These are phyloP conservation scores for Pemphredon lugubris DNA, from an alignment of 2,888 invertebrate species.

Conservation along the genomic window DNA sequence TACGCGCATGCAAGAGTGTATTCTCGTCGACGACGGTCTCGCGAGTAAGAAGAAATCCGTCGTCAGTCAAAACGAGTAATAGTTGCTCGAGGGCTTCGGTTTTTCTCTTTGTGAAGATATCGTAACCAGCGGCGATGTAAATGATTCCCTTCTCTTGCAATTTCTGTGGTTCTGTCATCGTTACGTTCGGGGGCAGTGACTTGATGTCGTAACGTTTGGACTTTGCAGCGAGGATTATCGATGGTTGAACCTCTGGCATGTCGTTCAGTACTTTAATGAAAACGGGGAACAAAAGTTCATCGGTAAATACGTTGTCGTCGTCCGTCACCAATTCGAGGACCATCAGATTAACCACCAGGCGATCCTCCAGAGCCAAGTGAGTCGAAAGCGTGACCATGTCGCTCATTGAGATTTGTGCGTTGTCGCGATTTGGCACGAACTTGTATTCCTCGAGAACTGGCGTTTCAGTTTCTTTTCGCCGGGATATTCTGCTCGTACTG, in stretches of 20 bases:
- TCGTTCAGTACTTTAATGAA: conserved; percentile 85
- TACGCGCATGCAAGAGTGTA: background rate
- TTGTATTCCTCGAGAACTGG: conserved; percentile 83
- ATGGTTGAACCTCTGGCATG: conserved; percentile 87
- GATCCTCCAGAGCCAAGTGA: conserved; percentile 83
- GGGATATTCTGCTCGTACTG: conserved; percentile 83
- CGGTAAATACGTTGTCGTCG: conserved; percentile 63
- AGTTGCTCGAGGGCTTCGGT: conserved; percentile 28
- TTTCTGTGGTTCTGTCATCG: conserved; percentile 84
- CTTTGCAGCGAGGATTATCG: conserved; percentile 83
- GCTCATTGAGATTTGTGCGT: conserved; percentile 61
- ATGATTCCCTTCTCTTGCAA: conserved; percentile 82
- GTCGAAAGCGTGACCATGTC: conserved; percentile 77
- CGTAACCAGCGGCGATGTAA: conserved; percentile 82
- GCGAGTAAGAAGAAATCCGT: conserved; percentile 72
- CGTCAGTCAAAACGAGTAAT: conserved; percentile 53
- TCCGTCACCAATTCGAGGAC: conserved; percentile 75
- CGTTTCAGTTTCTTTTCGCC: conserved; percentile 81
- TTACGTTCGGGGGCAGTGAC: conserved; percentile 83
- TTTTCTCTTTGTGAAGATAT: conserved; percentile 79
- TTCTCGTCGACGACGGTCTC: conserved; percentile 53
- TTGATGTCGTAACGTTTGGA: conserved; percentile 78
- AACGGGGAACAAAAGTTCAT: conserved; percentile 81
- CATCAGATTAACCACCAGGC: conserved; percentile 73
- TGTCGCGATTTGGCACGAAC: conserved; percentile 82